Evolutionary conservation across 1,140 invertebrate species (phyloP).

Genomic region (Arion vulgaris): DNA sequence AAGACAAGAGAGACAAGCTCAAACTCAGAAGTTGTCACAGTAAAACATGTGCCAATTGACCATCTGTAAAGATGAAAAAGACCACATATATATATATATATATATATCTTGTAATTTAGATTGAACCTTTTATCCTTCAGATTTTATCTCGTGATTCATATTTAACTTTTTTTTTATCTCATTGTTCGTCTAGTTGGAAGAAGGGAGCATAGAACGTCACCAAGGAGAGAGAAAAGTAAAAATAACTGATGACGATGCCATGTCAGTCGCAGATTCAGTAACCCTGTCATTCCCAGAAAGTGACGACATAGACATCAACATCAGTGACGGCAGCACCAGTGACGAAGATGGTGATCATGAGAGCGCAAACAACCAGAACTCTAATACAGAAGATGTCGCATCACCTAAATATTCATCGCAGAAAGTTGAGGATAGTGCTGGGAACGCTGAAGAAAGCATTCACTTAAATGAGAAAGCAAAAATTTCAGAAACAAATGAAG

Average conservation of each 20-base stretch:
- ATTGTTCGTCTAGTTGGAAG: conserved; percentile 64
- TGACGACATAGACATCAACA: conserved; percentile 51
- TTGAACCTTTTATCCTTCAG: too few relatives aligned
- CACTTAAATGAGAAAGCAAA: conserved; percentile 26
- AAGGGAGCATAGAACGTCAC: conserved; percentile 69
- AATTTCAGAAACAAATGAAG: not conserved
- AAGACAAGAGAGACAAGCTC: too few relatives aligned
- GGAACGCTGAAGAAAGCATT: conserved; percentile 41
- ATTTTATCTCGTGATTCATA: not conserved
- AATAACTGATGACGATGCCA: conserved; percentile 64
- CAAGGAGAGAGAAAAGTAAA: conserved; percentile 71
- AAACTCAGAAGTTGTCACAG: too few relatives aligned
- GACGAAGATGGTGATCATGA: conserved; percentile 14
- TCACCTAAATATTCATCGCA: conserved; percentile 25
- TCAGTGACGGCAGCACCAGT: conserved; percentile 26
- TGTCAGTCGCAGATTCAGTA: conserved; percentile 53
- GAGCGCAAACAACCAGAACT: conserved; percentile 2
- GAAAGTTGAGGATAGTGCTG: conserved; percentile 37
- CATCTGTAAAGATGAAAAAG: too few relatives aligned
- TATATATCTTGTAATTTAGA: too few relatives aligned
- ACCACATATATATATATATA: too few relatives aligned
- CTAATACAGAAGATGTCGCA: not conserved
- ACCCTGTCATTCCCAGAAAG: conserved; percentile 55
- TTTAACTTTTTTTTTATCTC: not conserved
- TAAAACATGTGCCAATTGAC: too few relatives aligned